A percentile compares a stretch with the other conserved stretches of the same genome.
Evolutionary conservation across 37 sponge, comb jelly and placozoan species (phyloP).

Genomic region (Haliclona indistincta): DNA sequence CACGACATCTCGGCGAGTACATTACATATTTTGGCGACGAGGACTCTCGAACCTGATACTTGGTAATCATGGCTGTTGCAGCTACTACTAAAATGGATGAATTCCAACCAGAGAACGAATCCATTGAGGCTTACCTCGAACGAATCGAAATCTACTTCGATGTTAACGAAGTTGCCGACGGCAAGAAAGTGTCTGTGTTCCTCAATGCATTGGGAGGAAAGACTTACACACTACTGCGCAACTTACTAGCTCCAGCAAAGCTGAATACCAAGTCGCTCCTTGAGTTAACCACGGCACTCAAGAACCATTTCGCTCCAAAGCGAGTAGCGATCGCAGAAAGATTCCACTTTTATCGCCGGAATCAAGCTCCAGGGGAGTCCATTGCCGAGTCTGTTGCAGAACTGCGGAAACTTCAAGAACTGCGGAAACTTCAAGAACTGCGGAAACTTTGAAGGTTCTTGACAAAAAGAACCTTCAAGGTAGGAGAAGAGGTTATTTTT

Average conservation of each 20-base stretch:
- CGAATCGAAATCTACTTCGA: constrained; percentile 9
- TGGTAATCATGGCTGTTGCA: too few species aligned
- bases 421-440: too few species aligned
- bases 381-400: constrained; percentile 18
- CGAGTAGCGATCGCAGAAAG: constrained; percentile 20
- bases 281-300: constrained; percentile 6
- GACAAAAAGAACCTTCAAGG: too few species aligned
- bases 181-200: not conserved
- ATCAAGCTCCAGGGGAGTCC: not conserved
- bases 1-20: too few species aligned
- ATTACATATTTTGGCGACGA: too few species aligned
- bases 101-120: constrained; percentile 1
- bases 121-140: constrained; percentile 1
- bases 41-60: too few species aligned
- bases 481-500: too few species aligned
- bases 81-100: too few species aligned
- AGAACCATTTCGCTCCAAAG: constrained; percentile 15
- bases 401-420: too few species aligned
- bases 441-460: too few species aligned
- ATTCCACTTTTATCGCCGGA: constrained; percentile 19
- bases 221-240: constrained; percentile 1
- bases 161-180: constrained; percentile 13
- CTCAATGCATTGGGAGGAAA: constrained; percentile 3
- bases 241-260: constrained; percentile 3
- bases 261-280: not conserved